Percentiles rank a stretch among this genome's conserved stretches.
These are phyloP conservation scores for Mareca penelope DNA, from an alignment of 2,797 vertebrate genomes.

Conservation along the genomic window DNA sequence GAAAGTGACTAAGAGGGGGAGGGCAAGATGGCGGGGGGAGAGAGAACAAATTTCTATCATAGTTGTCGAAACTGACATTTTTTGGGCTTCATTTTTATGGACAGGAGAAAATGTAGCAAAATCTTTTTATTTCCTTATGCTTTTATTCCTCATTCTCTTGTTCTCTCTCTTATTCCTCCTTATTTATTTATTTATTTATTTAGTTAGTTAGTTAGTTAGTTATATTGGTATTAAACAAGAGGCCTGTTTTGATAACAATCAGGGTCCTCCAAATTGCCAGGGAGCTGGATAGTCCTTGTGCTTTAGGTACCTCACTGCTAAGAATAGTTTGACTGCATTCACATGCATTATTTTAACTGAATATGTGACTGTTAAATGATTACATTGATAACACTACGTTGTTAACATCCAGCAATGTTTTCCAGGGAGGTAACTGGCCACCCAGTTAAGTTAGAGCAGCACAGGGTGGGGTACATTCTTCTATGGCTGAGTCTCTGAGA, in stretches of 20 bases:
- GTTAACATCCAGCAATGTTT: background rate
- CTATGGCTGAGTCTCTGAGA: fast-evolving
- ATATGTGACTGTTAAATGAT: background rate
- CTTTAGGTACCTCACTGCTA: background rate
- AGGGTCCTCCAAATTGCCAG: background rate
- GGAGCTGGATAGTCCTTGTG: background rate
- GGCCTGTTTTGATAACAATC: background rate
- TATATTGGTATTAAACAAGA: background rate
- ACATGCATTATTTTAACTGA: background rate
- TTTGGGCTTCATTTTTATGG: background rate
- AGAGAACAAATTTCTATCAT: background rate
- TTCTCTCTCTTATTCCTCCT: background rate
- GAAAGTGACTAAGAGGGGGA: background rate
- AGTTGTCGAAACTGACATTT: background rate
- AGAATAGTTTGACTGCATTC: background rate
- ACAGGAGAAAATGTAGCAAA: background rate
- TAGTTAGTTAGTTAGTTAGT: background rate
- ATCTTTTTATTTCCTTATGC: background rate
- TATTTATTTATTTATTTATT: background rate
- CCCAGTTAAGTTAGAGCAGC: background rate
- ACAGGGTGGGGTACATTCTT: background rate
- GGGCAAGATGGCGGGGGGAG: too few relatives aligned
- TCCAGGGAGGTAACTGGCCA: background rate
- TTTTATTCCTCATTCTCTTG: background rate
- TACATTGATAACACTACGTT: background rate